A percentile compares a stretch with the other conserved stretches of the same genome.
phyloP scores from a whole-genome alignment of 2,888 invertebrate genomes.

The Bhutanitis thaidina region DNA sequence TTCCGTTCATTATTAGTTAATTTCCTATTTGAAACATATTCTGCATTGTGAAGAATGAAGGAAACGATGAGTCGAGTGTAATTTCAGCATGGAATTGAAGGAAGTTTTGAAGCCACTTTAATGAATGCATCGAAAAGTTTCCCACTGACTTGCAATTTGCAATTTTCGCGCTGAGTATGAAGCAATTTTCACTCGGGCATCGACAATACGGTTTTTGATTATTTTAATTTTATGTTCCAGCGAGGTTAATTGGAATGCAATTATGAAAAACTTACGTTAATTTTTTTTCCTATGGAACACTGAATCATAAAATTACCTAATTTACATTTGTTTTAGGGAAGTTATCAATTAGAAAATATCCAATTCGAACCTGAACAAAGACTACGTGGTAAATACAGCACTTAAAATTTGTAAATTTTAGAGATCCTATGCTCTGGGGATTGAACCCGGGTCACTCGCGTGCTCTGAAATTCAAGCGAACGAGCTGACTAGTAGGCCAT shows the following conservation, averaged over 20 bases:
- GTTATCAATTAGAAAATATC: too few relatives aligned
- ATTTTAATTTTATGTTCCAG: slow-evolving; percentile 19
- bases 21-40: slow-evolving; percentile 22
- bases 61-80: slow-evolving; percentile 40
- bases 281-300: background rate
- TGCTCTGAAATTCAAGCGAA: too few relatives aligned
- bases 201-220: slow-evolving; percentile 22
- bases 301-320: too few relatives aligned
- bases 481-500: too few relatives aligned
- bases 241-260: slow-evolving; percentile 19
- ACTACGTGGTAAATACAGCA: too few relatives aligned
- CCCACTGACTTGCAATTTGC: slow-evolving; percentile 52
- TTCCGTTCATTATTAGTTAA: slow-evolving; percentile 17
- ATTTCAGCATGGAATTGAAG: slow-evolving; percentile 52
- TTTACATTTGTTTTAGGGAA: too few relatives aligned
- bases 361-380: too few relatives aligned
- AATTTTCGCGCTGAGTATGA: slow-evolving; percentile 38
- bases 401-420: too few relatives aligned
- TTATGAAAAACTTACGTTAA: slow-evolving; percentile 8
- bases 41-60: slow-evolving; percentile 31
- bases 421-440: too few relatives aligned
- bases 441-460: too few relatives aligned
- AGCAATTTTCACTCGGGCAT: slow-evolving; percentile 31
- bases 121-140: slow-evolving; percentile 65
- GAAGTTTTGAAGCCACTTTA: slow-evolving; percentile 54